phyloP scores from a whole-genome alignment of 2,797 vertebrate genomes.

The Peromyscus nudipes region DNA sequence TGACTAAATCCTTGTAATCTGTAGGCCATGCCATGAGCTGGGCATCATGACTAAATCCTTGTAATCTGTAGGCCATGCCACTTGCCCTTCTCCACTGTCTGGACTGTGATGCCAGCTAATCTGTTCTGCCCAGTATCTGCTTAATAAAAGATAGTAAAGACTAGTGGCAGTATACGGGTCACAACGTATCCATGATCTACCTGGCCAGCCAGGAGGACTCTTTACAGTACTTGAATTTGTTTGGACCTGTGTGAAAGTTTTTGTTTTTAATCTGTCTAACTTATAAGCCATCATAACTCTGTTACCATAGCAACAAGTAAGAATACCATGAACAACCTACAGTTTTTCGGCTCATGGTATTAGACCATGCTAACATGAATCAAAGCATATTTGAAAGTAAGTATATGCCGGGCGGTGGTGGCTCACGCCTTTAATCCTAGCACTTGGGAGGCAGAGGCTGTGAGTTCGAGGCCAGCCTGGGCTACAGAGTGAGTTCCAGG shows the following conservation, averaged over 20 bases:
- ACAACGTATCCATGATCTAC: neutral
- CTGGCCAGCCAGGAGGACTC: neutral
- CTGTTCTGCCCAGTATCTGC: neutral
- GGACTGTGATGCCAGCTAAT: neutral
- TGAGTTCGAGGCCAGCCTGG: no score
- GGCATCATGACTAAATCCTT: neutral
- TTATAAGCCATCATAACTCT: neutral
- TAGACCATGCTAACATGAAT: neutral
- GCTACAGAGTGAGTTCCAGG: no score
- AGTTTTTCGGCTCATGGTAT: neutral
- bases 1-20: neutral
- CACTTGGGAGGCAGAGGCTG: no score
- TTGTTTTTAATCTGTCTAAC: neutral
- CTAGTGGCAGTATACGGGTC: neutral
- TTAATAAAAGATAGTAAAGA: neutral
- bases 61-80: neutral
- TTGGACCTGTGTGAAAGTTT: neutral
- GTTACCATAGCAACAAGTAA: conserved; percentile 16
- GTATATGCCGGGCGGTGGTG: no score
- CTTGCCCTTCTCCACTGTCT: neutral
- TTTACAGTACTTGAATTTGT: neutral
- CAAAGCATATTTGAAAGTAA: neutral
- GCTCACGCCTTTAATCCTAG: no score
- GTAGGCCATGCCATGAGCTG: neutral
- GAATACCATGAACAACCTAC: neutral